These are phyloP conservation scores for Nephrocerus scutellatus DNA, from an alignment of 2,888 invertebrate species.

Conservation along the genomic window DNA sequence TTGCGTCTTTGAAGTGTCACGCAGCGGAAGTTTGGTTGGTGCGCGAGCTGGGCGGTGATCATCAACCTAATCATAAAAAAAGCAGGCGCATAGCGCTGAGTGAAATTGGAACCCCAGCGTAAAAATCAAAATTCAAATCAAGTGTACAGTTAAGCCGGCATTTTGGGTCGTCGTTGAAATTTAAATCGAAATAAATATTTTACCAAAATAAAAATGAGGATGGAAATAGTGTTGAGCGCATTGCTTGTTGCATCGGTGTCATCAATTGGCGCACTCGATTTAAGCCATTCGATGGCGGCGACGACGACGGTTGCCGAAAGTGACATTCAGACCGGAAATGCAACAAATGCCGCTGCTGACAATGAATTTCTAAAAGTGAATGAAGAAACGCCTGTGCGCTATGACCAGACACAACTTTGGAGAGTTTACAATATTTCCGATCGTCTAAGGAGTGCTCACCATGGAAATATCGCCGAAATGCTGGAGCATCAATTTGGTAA, in stretches of 20 bases:
- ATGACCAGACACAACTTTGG: slow-evolving; percentile 40
- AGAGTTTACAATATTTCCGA: slow-evolving; percentile 41
- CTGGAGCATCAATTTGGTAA: slow-evolving; percentile 37
- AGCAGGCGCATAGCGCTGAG: slow-evolving; percentile 12
- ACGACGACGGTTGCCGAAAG: slow-evolving; percentile 18
- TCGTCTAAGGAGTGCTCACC: slow-evolving; percentile 22
- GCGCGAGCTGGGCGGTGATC: too few species aligned
- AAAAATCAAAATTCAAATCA: too few species aligned
- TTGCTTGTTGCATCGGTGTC: slow-evolving; percentile 11
- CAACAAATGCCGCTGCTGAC: too few species aligned
- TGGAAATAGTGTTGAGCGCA: slow-evolving; percentile 7
- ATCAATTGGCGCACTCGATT: slow-evolving; percentile 17
- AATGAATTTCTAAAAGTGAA: slow-evolving; percentile 28
- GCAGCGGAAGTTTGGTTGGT: too few species aligned
- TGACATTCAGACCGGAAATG: slow-evolving; percentile 26
- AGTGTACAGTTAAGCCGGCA: slow-evolving; percentile 11
- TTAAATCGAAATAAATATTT: slow-evolving; percentile 4
- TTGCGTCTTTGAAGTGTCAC: slow-evolving; percentile 22
- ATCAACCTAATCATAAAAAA: too few species aligned
- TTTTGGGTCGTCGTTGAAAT: neutral
- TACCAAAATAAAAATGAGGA: slow-evolving; percentile 12
- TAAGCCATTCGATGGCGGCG: slow-evolving; percentile 19
- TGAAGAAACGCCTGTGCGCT: slow-evolving; percentile 35
- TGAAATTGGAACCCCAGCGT: too few species aligned
- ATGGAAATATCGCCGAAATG: slow-evolving; percentile 31